Conservation (phyloP, 23 tunicate species). For the Oikopleura vanhoeffeni region DNA sequence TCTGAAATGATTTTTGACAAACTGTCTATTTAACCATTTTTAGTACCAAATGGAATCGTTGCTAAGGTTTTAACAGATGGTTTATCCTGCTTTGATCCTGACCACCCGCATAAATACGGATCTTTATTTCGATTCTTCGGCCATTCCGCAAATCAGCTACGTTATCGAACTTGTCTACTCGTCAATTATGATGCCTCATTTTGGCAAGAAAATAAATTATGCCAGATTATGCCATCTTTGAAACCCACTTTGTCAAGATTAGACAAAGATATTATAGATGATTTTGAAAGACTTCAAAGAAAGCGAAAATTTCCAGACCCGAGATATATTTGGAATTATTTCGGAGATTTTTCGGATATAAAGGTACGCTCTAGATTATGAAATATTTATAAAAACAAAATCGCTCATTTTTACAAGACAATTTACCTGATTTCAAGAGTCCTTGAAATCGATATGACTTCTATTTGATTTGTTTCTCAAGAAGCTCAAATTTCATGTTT, state of each 20-base stretch:
- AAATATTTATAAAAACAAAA: too few relatives aligned
- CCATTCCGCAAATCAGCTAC: not conserved
- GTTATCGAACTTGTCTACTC: not conserved
- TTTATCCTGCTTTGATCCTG: not conserved
- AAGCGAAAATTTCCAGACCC: not conserved
- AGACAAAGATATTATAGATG: not conserved
- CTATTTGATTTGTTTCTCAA: too few relatives aligned
- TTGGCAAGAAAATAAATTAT: not conserved
- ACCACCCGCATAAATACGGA: not conserved
- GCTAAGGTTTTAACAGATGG: not conserved
- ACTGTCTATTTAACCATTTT: too few relatives aligned
- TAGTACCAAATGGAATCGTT: not conserved
- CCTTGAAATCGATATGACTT: too few relatives aligned
- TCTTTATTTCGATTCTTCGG: not conserved
- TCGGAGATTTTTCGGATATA: not conserved
- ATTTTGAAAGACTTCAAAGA: not conserved
- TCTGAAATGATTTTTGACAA: too few relatives aligned
- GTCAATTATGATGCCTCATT: not conserved
- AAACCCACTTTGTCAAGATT: not conserved
- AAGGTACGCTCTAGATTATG: too few relatives aligned
- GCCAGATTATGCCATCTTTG: not conserved
- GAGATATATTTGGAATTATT: not conserved
- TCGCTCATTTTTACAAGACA: too few relatives aligned
- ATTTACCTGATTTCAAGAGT: too few relatives aligned
- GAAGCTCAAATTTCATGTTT: too few relatives aligned